Conservation (phyloP, 2,113 vertebrate genomes). For the Vulpes lagopus region DNA sequence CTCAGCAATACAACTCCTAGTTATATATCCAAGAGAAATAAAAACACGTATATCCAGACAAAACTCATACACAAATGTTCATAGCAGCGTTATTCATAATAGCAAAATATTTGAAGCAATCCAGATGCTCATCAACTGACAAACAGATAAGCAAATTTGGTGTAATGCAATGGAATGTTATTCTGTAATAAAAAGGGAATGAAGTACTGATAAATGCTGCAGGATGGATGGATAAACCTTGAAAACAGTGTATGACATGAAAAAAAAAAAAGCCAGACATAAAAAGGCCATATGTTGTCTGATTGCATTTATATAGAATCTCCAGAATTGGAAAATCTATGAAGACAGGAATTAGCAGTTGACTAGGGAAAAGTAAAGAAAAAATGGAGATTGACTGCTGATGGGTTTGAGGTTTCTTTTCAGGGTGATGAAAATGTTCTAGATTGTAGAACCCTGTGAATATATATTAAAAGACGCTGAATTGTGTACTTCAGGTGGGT, state of each 20-base stretch:
- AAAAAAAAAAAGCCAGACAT: neutral
- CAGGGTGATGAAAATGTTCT: neutral
- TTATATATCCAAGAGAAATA: neutral
- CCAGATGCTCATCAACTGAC: neutral
- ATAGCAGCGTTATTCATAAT: neutral
- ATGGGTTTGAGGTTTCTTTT: neutral
- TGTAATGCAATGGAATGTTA: neutral
- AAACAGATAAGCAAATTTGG: neutral
- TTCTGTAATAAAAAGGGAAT: neutral
- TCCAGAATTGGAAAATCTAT: neutral
- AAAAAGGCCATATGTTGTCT: neutral
- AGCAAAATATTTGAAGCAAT: neutral
- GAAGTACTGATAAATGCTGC: neutral
- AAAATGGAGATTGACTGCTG: neutral
- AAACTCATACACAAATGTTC: neutral
- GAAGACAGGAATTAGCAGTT: neutral
- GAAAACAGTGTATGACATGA: neutral
- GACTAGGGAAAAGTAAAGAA: no score
- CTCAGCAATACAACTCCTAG: neutral
- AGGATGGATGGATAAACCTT: neutral
- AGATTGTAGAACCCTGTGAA: neutral
- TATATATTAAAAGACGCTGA: neutral
- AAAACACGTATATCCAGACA: rapidly evolving
- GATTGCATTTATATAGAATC: neutral
- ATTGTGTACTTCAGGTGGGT: neutral